Evolutionary conservation across 1,140 invertebrate genomes (phyloP).

Genomic region (Saxidomus purpurata): DNA sequence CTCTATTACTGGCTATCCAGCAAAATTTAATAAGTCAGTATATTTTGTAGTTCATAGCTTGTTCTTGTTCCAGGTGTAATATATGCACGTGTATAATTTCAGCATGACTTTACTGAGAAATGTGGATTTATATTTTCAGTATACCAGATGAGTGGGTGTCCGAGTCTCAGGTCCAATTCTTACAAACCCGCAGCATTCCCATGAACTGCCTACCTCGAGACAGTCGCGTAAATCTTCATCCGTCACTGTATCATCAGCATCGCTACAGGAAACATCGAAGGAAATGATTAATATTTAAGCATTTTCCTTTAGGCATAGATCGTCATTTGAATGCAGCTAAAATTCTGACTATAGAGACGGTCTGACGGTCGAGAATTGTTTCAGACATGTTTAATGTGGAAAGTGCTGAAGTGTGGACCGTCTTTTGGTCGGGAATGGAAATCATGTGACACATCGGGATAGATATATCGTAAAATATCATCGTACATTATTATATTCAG

Average conservation of each 20-base stretch:
- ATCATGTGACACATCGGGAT: too few species aligned
- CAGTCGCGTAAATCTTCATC: slow-evolving; percentile 73
- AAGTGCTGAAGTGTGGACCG: too few species aligned
- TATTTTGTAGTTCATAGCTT: too few species aligned
- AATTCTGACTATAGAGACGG: neutral
- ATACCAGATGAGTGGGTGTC: slow-evolving; percentile 82
- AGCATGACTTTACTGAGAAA: too few species aligned
- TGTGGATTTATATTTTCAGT: slow-evolving; percentile 71
- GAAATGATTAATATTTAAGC: slow-evolving; percentile 31
- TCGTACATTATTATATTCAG: neutral
- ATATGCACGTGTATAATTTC: too few species aligned
- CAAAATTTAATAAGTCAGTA: too few species aligned
- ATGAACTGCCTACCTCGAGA: slow-evolving; percentile 75
- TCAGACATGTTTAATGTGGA: too few species aligned
- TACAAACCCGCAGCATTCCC: slow-evolving; percentile 72
- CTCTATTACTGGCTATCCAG: too few species aligned
- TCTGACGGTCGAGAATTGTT: too few species aligned
- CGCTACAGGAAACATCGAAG: slow-evolving; percentile 76
- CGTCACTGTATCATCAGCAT: slow-evolving; percentile 75
- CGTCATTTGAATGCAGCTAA: neutral
- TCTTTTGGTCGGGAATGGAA: too few species aligned
- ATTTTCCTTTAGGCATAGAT: neutral
- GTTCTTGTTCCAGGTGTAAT: too few species aligned
- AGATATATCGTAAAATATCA: too few species aligned
- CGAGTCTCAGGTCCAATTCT: slow-evolving; percentile 75